phyloP scores from a whole-genome alignment of 2,113 vertebrate species.

The Delphinapterus leucas region DNA sequence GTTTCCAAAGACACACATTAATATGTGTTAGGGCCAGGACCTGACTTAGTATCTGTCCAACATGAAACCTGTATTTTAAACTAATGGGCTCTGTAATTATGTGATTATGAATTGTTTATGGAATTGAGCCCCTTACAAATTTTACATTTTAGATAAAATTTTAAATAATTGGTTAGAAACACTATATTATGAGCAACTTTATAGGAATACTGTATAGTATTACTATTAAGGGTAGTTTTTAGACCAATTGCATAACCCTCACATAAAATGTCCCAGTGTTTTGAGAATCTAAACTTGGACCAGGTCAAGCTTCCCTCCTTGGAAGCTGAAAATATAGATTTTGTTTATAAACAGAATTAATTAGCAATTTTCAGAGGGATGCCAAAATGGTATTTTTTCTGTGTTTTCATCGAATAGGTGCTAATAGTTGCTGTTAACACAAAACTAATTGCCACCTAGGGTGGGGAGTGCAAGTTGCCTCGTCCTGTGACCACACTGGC shows the following conservation, averaged over 20 bases:
- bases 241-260: not conserved
- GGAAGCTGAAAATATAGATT: slow-evolving; percentile 32
- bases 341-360: slow-evolving; percentile 53
- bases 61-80: not conserved
- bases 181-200: not conserved
- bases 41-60: not conserved
- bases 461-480: not conserved
- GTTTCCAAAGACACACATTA: not conserved
- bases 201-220: not conserved
- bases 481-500: not conserved
- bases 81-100: not conserved
- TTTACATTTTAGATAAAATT: not conserved
- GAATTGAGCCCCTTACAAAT: not conserved
- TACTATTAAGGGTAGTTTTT: not conserved
- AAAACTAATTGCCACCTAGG: slow-evolving; percentile 45
- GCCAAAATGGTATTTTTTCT: slow-evolving; percentile 50
- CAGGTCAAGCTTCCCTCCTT: not conserved
- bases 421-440: slow-evolving; percentile 70
- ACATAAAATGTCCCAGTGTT: not conserved
- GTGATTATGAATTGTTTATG: not conserved
- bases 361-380: slow-evolving; percentile 38
- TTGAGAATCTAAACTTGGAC: not conserved
- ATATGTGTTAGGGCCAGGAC: not conserved
- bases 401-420: slow-evolving; percentile 72
- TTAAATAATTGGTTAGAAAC: not conserved